Conservation (phyloP, 2,888 invertebrate genomes). For the Epistrophe eligans region DNA sequence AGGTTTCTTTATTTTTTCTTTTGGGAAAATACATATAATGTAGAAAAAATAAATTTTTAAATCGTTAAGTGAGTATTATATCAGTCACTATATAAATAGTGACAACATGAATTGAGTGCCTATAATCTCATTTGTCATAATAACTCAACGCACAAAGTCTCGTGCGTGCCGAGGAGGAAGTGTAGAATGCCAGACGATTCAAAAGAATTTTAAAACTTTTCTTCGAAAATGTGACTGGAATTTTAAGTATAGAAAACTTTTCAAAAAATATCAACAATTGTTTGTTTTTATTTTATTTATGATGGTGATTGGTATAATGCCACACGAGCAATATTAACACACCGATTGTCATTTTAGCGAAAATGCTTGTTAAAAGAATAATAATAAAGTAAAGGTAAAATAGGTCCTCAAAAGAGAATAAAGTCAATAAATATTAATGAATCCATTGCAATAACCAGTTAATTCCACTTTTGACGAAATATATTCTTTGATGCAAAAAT, state of each 20-base stretch:
- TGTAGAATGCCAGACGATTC: constrained; percentile 14
- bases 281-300: not conserved
- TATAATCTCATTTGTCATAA: constrained; percentile 15
- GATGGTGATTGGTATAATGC: not conserved
- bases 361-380: too few species aligned
- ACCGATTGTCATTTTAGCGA: too few species aligned
- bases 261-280: not conserved
- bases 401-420: too few species aligned
- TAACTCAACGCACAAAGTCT: not conserved
- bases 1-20: not conserved
- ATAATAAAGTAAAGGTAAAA: too few species aligned
- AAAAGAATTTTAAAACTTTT: constrained; percentile 47
- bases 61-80: not conserved
- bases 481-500: too few species aligned
- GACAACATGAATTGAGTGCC: not conserved
- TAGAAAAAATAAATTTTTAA: not conserved
- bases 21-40: not conserved
- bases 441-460: too few species aligned
- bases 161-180: not conserved
- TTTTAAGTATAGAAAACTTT: constrained; percentile 28
- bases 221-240: constrained; percentile 39
- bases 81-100: not conserved
- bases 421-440: too few species aligned
- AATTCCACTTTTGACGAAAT: too few species aligned
- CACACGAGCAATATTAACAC: not conserved